Evolutionary conservation across 2,888 invertebrate species (phyloP).

Genomic region (Monochamus alternatus): DNA sequence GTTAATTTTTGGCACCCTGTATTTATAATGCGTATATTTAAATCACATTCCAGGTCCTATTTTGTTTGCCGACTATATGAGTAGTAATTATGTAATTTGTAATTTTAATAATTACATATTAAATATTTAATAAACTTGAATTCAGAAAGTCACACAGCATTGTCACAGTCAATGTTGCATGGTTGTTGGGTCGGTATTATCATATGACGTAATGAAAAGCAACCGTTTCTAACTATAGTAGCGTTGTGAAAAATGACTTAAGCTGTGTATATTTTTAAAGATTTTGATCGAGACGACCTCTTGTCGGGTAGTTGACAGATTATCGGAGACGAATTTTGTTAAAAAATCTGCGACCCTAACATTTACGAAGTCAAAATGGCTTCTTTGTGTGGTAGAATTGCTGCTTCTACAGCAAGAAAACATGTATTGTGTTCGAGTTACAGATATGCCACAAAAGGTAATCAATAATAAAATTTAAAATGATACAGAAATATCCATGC

Average conservation of each 20-base stretch:
- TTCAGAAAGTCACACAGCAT: no score
- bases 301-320: background rate
- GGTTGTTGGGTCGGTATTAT: no score
- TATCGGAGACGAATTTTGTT: background rate
- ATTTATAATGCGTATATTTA: no score
- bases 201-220: no score
- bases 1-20: no score
- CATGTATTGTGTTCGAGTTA: constrained; percentile 77
- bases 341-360: constrained; percentile 27
- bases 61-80: no score
- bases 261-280: background rate
- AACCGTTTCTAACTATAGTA: no score
- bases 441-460: constrained; percentile 79
- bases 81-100: no score
- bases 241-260: background rate
- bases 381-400: constrained; percentile 83
- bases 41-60: no score
- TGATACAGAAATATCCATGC: constrained; percentile 60
- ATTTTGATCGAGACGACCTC: constrained; percentile 2
- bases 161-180: no score
- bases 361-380: constrained; percentile 76
- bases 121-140: no score
- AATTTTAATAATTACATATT: no score
- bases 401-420: constrained; percentile 77
- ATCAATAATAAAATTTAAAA: constrained; percentile 64